Base-by-base conservation (phyloP, 2,888 invertebrate genomes). In the Nowickia ferox region DNA sequence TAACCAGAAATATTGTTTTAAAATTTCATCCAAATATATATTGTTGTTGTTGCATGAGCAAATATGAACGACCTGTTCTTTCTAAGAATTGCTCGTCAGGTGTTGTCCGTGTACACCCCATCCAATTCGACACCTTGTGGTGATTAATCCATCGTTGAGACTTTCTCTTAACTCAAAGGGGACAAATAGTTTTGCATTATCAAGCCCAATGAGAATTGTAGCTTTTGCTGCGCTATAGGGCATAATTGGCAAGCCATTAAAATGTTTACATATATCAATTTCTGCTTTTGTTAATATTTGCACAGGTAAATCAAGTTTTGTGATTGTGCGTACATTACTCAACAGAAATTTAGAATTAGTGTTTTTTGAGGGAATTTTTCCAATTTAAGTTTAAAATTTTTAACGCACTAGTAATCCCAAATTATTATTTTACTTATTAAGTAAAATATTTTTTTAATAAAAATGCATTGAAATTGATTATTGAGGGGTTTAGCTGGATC, bases 71-170 rank as follows among this genome's bases (percentile, higher is more conserved):
- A 84, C 40, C 19, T 66, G 44, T 17, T 72, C 72, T 48, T 57
- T 13, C 17, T 19, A 30, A 22, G 57, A 59, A 30, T 19, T 30
- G 9, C 69, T 40, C 51, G 40, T 38, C 46, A 63, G 30, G 9
- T 53, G 57, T 8, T 74, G 63, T 11, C 85, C 81, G 11, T 83
- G 63, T 15, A 83, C 79, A 2, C 69, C 44, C 78, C 84, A 84
- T 19, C 81, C 84, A 30, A 77, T 59, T 77, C 63, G 59, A 42
- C 86, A 80, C 40, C 74, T 84, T 38, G 72, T 53, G 15, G 79
- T 71, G 6, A 68, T 69, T n/a, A 22, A 22, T 22, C 22, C 22
- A 22, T 79, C 46, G 10, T 61, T 69, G 6, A 30, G 22, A 44
- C 6, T 38, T 51, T 87, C 76, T 79, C 61, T 69, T 22, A 71